These are phyloP conservation scores for Aptenodytes patagonicus DNA, from an alignment of 2,113 vertebrate genomes.

Conservation along the genomic window DNA sequence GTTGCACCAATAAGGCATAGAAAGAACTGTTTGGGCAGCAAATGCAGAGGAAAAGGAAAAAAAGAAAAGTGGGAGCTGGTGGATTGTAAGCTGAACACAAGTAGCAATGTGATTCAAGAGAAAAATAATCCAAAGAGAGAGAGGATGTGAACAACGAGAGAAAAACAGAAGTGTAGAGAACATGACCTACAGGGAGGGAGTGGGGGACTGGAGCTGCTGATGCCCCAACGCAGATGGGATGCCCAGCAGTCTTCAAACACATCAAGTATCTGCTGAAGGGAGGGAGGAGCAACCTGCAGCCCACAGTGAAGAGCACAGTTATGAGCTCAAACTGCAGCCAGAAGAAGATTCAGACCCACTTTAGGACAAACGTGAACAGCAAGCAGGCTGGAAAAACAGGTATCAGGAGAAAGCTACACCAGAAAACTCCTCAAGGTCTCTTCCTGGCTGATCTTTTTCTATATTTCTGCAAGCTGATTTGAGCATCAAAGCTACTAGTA, in stretches of 20 bases:
- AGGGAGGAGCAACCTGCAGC: background rate
- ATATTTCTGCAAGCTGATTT: background rate
- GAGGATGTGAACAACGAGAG: background rate
- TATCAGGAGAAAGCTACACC: background rate
- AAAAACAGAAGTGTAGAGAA: background rate
- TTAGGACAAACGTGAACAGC: background rate
- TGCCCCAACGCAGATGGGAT: background rate
- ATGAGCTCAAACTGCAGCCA: background rate
- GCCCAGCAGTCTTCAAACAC: background rate
- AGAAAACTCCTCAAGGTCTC: background rate
- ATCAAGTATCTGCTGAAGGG: background rate
- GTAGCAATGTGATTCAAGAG: background rate
- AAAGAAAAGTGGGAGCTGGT: background rate
- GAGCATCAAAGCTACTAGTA: background rate
- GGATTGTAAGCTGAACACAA: background rate
- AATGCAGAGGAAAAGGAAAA: background rate
- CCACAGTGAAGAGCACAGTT: rapidly evolving
- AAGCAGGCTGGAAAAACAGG: background rate
- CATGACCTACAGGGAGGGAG: background rate
- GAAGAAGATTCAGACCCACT: background rate
- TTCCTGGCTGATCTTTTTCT: background rate
- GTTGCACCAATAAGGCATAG: background rate
- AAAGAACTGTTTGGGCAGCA: background rate
- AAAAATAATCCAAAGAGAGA: background rate
- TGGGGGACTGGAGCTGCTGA: background rate